A percentile compares a stretch with the other conserved stretches of the same genome.
phyloP scores from a whole-genome alignment of 1,140 invertebrate genomes.

The Solenopsis fugax region DNA sequence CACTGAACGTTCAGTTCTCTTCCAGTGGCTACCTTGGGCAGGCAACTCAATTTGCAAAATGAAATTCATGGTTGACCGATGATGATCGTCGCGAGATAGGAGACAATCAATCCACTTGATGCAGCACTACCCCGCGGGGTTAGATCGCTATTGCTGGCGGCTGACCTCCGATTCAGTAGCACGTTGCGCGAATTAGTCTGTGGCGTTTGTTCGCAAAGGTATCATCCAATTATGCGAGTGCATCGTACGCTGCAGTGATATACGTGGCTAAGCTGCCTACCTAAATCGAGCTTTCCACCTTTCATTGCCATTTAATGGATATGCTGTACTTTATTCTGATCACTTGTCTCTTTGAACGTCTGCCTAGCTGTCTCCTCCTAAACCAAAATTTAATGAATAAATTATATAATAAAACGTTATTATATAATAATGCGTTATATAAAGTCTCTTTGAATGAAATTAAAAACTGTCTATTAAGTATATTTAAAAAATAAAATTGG shows the following conservation, averaged over 20 bases:
- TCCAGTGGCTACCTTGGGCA: conserved; percentile 38
- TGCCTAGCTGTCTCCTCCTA: too few species aligned
- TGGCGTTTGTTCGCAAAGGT: conserved; percentile 61
- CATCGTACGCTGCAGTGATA: conserved; percentile 41
- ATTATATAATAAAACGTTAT: too few species aligned
- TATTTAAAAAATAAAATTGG: too few species aligned
- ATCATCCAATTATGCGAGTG: conserved; percentile 58
- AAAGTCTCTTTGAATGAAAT: too few species aligned
- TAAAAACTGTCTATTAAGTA: too few species aligned
- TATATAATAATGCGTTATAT: too few species aligned
- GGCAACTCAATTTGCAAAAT: conserved; percentile 65
- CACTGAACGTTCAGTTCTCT: conserved; percentile 22
- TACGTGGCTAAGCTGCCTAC: conserved; percentile 28
- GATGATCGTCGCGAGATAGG: conserved; percentile 61
- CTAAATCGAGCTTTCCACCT: conserved; percentile 48
- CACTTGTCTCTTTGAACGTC: not conserved
- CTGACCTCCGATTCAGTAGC: conserved; percentile 55
- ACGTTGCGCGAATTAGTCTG: conserved; percentile 61
- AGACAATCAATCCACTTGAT: conserved; percentile 64
- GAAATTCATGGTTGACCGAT: conserved; percentile 67
- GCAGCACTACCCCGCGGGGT: conserved; percentile 54
- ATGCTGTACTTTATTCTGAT: not conserved
- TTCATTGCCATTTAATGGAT: conserved; percentile 34
- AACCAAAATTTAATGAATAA: too few species aligned
- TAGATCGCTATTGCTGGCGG: conserved; percentile 56